phyloP scores from a whole-genome alignment of 2,797 vertebrate species.

The Neomorphus geoffroyi region DNA sequence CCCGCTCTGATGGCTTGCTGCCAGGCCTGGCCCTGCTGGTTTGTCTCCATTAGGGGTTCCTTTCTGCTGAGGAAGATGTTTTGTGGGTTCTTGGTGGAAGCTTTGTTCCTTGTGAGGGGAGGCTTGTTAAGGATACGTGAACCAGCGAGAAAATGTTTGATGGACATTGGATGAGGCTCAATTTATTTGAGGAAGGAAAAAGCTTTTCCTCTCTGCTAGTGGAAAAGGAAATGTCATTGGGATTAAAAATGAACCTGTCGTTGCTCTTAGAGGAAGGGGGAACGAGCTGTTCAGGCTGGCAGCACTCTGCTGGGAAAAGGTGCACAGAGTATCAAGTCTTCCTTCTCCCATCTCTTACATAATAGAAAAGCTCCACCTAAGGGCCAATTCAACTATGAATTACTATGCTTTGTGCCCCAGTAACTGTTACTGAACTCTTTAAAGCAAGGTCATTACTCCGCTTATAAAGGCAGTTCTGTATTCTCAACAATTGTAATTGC shows the following conservation, averaged over 20 bases:
- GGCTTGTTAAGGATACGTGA: background rate
- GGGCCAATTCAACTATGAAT: background rate
- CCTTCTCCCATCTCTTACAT: background rate
- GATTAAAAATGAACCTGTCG: background rate
- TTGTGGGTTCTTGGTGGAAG: background rate
- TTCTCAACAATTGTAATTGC: background rate
- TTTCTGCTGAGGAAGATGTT: background rate
- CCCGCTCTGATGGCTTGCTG: background rate
- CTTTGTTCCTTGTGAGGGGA: background rate
- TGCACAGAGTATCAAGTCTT: background rate
- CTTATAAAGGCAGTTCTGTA: background rate
- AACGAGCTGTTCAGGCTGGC: background rate
- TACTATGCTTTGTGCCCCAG: background rate
- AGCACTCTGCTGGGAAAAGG: background rate
- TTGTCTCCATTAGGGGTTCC: background rate
- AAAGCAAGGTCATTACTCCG: background rate
- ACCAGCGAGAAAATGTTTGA: background rate
- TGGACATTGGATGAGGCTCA: background rate
- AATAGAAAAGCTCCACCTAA: background rate
- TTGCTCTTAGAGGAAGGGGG: background rate
- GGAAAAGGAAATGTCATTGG: background rate
- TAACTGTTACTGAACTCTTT: background rate
- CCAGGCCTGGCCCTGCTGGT: background rate
- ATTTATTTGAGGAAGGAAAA: background rate
- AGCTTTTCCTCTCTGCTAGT: rapidly evolving